phyloP scores from a whole-genome alignment of 2,113 vertebrate genomes.

The Meriones unguiculatus region DNA sequence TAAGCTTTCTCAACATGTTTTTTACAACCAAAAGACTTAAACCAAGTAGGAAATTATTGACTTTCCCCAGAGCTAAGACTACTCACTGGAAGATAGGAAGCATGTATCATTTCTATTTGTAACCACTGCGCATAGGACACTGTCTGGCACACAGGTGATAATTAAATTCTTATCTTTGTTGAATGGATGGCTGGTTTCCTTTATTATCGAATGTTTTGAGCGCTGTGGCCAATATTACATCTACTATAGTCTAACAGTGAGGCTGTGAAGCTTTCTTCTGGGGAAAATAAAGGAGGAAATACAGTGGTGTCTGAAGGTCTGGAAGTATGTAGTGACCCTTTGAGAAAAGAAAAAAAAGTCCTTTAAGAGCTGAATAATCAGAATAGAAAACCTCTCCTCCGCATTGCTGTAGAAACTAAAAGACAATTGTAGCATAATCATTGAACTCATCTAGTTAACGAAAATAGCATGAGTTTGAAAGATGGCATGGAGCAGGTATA shows the following conservation, averaged over 20 bases:
- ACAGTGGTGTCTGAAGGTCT: background rate
- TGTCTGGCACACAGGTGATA: background rate
- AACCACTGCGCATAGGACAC: background rate
- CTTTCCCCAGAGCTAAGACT: background rate
- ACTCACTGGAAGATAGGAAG: background rate
- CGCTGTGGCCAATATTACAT: background rate
- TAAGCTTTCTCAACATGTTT: background rate
- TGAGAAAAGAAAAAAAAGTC: background rate
- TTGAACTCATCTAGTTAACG: background rate
- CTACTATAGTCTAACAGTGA: background rate
- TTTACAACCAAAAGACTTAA: background rate
- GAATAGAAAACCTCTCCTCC: background rate
- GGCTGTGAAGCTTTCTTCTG: background rate
- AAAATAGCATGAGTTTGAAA: background rate
- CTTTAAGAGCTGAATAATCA: slow-evolving; percentile 2
- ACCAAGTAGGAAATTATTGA: background rate
- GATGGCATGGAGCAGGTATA: no score
- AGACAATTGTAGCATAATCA: background rate
- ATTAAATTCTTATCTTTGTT: slow-evolving; percentile 31
- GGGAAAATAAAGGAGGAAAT: slow-evolving; percentile 15
- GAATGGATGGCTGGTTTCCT: background rate
- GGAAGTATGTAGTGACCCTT: background rate
- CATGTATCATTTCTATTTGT: background rate
- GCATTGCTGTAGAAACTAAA: background rate
- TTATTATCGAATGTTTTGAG: background rate